A percentile compares a stretch with the other conserved stretches of the same genome.
These are phyloP conservation scores for Siderastrea radians DNA, from an alignment of 92 coral and sea anemone species.

Conservation along the genomic window DNA sequence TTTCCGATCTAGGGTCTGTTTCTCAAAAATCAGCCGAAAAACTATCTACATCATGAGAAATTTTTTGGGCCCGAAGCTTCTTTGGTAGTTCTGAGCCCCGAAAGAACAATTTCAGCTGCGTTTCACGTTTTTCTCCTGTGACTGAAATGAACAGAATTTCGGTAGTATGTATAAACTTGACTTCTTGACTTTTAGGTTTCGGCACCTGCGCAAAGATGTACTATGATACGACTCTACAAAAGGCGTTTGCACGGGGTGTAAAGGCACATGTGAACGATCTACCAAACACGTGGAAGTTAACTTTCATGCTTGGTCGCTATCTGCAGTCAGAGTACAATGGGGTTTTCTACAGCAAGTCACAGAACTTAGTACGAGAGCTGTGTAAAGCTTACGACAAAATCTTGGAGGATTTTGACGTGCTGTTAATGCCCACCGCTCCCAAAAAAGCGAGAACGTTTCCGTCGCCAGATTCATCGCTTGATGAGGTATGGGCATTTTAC, in stretches of 20 bases:
- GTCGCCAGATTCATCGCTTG: constrained; percentile 34
- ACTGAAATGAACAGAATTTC: too few relatives aligned
- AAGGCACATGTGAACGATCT: constrained; percentile 56
- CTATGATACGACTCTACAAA: constrained; percentile 77
- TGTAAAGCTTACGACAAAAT: constrained; percentile 75
- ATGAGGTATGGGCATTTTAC: constrained; percentile 50
- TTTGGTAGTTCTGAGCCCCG: too few relatives aligned
- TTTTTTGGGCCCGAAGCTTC: too few relatives aligned
- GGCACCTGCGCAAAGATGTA: constrained; percentile 77
- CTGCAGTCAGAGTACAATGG: constrained; percentile 64
- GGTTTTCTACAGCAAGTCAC: constrained; percentile 75
- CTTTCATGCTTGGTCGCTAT: constrained; percentile 32
- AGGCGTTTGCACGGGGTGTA: constrained; percentile 78
- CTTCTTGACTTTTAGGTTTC: constrained; percentile 19
- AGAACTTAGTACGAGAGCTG: constrained; percentile 71
- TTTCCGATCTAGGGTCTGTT: too few relatives aligned
- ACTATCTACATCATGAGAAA: too few relatives aligned
- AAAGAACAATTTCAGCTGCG: too few relatives aligned
- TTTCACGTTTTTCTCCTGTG: too few relatives aligned
- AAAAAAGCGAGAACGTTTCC: constrained; percentile 71
- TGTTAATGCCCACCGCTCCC: constrained; percentile 75
- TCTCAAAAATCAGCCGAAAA: too few relatives aligned
- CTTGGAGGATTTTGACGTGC: constrained; percentile 59
- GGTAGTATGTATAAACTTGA: too few relatives aligned
- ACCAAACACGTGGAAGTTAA: constrained; percentile 18